A percentile compares a stretch with the other conserved stretches of the same genome.
Conservation (phyloP, 2,113 vertebrate species). For the Nematolebias whitei region DNA sequence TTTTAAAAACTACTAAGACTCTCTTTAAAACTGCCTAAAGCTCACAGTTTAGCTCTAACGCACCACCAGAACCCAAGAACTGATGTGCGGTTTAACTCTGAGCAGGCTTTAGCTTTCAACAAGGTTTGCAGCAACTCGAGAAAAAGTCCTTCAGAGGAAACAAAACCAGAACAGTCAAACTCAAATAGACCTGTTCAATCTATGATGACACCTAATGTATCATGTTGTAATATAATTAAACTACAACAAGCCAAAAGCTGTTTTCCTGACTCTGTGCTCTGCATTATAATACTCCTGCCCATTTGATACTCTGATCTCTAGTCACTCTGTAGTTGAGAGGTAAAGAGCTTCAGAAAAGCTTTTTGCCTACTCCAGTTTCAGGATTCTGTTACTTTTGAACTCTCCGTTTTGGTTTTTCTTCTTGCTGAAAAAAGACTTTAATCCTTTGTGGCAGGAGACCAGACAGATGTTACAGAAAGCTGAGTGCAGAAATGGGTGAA, state of each 20-base stretch:
- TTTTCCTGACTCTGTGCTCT: too few relatives aligned
- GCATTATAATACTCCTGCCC: slow-evolving; percentile 25
- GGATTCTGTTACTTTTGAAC: slow-evolving; percentile 61
- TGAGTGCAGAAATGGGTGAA: slow-evolving; percentile 17
- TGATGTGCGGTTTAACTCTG: not conserved
- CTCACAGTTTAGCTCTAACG: not conserved
- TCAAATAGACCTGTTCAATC: slow-evolving; percentile 11
- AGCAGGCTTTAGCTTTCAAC: not conserved
- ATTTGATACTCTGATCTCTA: slow-evolving; percentile 71
- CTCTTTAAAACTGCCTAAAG: not conserved
- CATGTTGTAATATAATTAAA: slow-evolving; percentile 61
- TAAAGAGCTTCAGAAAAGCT: slow-evolving; percentile 55
- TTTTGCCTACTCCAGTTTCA: slow-evolving; percentile 63
- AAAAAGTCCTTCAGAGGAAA: not conserved
- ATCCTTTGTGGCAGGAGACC: slow-evolving; percentile 63
- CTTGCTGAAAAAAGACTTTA: slow-evolving; percentile 31
- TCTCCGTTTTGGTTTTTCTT: slow-evolving; percentile 54
- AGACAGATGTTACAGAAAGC: slow-evolving; percentile 29
- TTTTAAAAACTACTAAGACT: too few relatives aligned
- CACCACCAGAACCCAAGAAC: not conserved
- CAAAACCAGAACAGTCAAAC: slow-evolving; percentile 7
- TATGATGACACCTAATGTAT: slow-evolving; percentile 43
- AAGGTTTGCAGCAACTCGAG: not conserved
- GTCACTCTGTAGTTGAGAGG: slow-evolving; percentile 42
- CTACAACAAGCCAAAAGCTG: slow-evolving; percentile 48